These are phyloP conservation scores for Nannobrachium achirus DNA, from an alignment of 2,113 vertebrate genomes.

Conservation along the genomic window DNA sequence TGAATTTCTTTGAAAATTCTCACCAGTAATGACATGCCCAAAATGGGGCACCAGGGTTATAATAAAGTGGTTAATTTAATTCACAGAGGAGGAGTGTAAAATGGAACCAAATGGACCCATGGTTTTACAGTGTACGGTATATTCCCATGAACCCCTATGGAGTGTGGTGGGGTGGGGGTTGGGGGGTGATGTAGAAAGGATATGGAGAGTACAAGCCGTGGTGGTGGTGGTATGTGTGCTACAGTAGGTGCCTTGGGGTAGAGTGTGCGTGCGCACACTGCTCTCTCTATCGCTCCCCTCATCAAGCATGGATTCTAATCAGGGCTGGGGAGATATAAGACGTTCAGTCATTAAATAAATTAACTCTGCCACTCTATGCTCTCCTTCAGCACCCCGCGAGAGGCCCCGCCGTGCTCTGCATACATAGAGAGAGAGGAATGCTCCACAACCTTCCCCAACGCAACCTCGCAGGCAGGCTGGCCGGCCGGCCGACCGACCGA, in stretches of 20 bases:
- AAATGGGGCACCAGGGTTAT: too few relatives aligned
- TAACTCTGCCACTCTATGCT: conserved; percentile 80
- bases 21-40: too few relatives aligned
- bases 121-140: too few relatives aligned
- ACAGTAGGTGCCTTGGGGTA: conserved; percentile 56
- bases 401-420: conserved; percentile 71
- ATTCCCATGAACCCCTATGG: conserved; percentile 25
- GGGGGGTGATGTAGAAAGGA: conserved; percentile 7
- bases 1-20: too few relatives aligned
- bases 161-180: neutral
- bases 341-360: conserved; percentile 84
- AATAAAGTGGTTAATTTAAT: too few relatives aligned
- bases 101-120: too few relatives aligned
- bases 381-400: conserved; percentile 72
- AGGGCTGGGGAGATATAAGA: conserved; percentile 80
- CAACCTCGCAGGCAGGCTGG: conserved; percentile 32
- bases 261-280: conserved; percentile 54
- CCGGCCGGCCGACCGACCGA: conserved; percentile 49
- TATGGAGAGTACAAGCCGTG: conserved; percentile 38
- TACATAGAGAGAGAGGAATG: conserved; percentile 61
- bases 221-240: conserved; percentile 51
- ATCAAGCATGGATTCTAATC: conserved; percentile 82
- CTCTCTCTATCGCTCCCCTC: conserved; percentile 74
- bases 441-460: conserved; percentile 54
- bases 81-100: too few relatives aligned